A percentile compares a stretch with the other conserved stretches of the same genome.
Evolutionary conservation across 2,113 vertebrate genomes (phyloP).

Genomic region (Rana temporaria): DNA sequence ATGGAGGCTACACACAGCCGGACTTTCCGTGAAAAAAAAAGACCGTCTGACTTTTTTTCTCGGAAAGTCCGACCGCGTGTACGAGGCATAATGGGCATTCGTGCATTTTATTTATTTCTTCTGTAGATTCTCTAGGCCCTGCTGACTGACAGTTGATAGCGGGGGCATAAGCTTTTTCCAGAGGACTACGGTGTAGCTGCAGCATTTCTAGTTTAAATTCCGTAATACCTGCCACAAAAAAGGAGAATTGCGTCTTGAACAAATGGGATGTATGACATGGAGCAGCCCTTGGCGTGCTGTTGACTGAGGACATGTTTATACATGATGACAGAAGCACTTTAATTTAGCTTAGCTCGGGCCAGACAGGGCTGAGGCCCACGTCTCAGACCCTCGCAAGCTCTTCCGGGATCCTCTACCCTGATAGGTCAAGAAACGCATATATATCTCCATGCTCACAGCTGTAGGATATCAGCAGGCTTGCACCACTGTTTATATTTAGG

Average conservation of each 20-base stretch:
- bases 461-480: not conserved
- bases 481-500: conserved; percentile 10
- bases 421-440: not conserved
- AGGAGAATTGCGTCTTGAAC: not conserved
- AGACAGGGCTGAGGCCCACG: not conserved
- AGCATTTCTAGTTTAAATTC: too few relatives aligned
- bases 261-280: not conserved
- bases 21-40: too few relatives aligned
- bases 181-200: too few relatives aligned
- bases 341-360: not conserved
- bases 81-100: too few relatives aligned
- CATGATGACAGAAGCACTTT: not conserved
- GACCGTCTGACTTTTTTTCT: too few relatives aligned
- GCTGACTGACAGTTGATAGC: too few relatives aligned
- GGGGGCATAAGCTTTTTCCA: too few relatives aligned
- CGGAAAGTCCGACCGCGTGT: too few relatives aligned
- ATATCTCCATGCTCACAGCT: not conserved
- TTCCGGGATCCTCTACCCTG: not conserved
- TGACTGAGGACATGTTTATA: not conserved
- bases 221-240: not conserved
- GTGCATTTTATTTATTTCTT: too few relatives aligned
- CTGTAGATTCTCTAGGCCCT: too few relatives aligned
- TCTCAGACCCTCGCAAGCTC: not conserved
- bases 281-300: not conserved
- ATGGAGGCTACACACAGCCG: too few relatives aligned